These are phyloP conservation scores for Aythya baeri DNA, from an alignment of 2,113 vertebrate species.

Conservation along the genomic window DNA sequence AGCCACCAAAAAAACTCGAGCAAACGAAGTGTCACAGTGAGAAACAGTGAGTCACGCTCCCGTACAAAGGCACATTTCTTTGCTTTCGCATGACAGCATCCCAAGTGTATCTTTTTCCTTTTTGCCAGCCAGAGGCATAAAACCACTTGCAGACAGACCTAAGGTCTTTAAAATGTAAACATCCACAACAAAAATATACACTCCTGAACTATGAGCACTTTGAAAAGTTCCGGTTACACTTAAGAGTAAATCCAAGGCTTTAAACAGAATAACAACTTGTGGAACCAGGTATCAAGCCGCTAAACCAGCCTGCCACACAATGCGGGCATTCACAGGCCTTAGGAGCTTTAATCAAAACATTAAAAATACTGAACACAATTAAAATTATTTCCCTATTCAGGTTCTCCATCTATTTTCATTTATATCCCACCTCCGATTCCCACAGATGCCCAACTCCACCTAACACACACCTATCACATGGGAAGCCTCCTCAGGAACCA, in stretches of 20 bases:
- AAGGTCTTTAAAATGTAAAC: slow-evolving; percentile 48
- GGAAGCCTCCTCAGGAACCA: not conserved
- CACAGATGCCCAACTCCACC: not conserved
- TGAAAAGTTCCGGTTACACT: slow-evolving; percentile 44
- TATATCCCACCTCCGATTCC: not conserved
- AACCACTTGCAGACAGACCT: slow-evolving; percentile 23
- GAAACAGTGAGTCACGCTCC: slow-evolving; percentile 48
- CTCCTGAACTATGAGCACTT: slow-evolving; percentile 24
- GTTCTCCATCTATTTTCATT: not conserved
- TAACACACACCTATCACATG: not conserved
- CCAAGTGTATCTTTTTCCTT: slow-evolving; percentile 54
- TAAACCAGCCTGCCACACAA: not conserved
- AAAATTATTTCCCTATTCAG: not conserved
- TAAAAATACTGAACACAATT: not conserved
- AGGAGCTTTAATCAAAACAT: not conserved
- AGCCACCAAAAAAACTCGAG: not conserved
- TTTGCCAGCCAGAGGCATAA: slow-evolving; percentile 61
- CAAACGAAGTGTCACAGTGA: slow-evolving; percentile 10
- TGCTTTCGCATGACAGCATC: slow-evolving; percentile 54
- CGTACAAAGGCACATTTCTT: slow-evolving; percentile 59
- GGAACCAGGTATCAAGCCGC: not conserved
- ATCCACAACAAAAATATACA: slow-evolving; percentile 37
- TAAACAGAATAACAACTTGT: not conserved
- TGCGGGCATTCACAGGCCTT: not conserved
- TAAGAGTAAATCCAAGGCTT: not conserved